Conservation (phyloP, 2,888 invertebrate species). For the Eurytoma adleriae region DNA sequence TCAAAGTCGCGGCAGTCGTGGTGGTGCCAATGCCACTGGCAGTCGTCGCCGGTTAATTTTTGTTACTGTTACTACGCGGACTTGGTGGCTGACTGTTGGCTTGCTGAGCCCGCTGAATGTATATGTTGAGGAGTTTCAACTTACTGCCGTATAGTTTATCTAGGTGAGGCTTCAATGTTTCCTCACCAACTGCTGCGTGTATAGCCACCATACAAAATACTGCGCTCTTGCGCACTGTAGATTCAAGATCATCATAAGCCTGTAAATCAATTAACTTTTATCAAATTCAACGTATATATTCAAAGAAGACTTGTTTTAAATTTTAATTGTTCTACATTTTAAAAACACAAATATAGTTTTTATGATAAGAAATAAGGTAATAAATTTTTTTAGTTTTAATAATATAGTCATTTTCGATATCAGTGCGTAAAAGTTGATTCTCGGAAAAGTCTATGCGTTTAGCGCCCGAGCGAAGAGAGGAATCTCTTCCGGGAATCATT, state of each 20-base stretch:
- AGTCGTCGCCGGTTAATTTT: slow-evolving; percentile 68
- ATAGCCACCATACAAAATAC: slow-evolving; percentile 98
- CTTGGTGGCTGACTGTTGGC: slow-evolving; percentile 76
- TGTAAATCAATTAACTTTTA: slow-evolving; percentile 73
- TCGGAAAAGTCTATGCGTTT: no score
- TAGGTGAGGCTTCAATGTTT: slow-evolving; percentile 88
- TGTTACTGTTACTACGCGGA: slow-evolving; percentile 71
- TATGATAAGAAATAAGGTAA: no score
- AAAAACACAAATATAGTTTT: neutral
- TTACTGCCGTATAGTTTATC: slow-evolving; percentile 91
- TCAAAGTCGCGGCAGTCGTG: slow-evolving; percentile 68
- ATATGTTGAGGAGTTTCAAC: slow-evolving; percentile 88
- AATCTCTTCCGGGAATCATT: no score
- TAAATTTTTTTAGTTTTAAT: no score
- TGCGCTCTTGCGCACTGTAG: slow-evolving; percentile 95
- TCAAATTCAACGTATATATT: slow-evolving; percentile 16
- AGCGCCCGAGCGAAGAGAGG: no score
- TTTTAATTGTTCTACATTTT: neutral
- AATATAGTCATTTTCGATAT: no score
- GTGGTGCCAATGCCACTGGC: slow-evolving; percentile 51
- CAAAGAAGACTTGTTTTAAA: neutral
- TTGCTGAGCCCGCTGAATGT: slow-evolving; percentile 82
- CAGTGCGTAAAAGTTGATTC: no score
- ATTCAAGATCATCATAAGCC: slow-evolving; percentile 94
- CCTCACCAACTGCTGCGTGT: slow-evolving; percentile 92